Conservation (phyloP, 2,888 invertebrate genomes). For the Rutpela maculata region DNA sequence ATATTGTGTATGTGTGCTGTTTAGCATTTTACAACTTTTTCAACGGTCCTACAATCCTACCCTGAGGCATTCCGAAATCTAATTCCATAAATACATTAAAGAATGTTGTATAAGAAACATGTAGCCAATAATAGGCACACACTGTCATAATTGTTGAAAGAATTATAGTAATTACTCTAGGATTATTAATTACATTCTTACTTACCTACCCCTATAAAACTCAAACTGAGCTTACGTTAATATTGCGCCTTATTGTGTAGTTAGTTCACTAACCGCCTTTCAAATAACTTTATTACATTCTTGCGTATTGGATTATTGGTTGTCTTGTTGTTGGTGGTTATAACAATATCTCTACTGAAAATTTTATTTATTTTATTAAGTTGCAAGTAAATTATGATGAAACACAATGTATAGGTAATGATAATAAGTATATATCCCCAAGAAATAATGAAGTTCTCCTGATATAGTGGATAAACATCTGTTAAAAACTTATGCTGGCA, state of each 20-base stretch:
- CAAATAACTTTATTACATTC: background rate
- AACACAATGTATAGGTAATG: too few relatives aligned
- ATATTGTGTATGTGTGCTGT: too few relatives aligned
- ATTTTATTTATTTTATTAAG: too few relatives aligned
- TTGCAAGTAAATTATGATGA: too few relatives aligned
- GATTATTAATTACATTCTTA: background rate
- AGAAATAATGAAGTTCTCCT: too few relatives aligned
- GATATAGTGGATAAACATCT: too few relatives aligned
- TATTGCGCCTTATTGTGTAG: background rate
- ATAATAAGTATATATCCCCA: too few relatives aligned
- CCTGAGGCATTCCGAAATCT: background rate
- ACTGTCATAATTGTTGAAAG: background rate
- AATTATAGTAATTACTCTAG: background rate
- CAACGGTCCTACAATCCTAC: background rate
- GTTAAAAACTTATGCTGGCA: too few relatives aligned
- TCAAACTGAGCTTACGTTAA: background rate
- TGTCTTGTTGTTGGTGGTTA: background rate
- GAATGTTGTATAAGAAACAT: background rate
- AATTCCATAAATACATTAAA: background rate
- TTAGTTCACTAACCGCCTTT: background rate
- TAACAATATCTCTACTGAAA: too few relatives aligned
- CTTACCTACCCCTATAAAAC: background rate
- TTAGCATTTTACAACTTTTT: too few relatives aligned
- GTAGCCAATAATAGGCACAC: background rate
- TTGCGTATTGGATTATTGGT: background rate